phyloP scores from a whole-genome alignment of 2,888 invertebrate species.

The Desoria tigrina region DNA sequence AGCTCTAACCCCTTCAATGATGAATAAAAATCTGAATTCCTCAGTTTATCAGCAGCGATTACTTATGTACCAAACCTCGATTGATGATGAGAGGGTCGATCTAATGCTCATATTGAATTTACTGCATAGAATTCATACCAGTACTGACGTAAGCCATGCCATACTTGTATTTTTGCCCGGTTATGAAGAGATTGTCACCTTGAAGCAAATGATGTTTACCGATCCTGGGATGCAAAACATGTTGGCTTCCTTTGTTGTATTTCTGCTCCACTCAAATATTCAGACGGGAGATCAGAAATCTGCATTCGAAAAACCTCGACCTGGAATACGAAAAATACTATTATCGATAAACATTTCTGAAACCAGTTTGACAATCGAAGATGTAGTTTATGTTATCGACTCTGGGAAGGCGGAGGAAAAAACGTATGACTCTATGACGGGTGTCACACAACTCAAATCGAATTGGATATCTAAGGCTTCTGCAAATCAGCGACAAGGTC shows the following conservation, averaged over 20 bases:
- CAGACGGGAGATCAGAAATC: conserved; percentile 76
- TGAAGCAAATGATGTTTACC: conserved; percentile 67
- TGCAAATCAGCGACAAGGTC: conserved; percentile 33
- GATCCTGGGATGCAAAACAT: conserved; percentile 59
- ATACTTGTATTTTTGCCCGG: conserved; percentile 90
- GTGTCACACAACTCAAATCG: conserved; percentile 17
- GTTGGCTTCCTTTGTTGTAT: conserved; percentile 64
- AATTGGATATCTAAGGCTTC: conserved; percentile 40
- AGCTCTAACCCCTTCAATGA: conserved; percentile 3
- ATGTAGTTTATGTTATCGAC: conserved; percentile 73
- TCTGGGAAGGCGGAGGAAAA: conserved; percentile 35
- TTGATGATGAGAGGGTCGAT: conserved; percentile 58
- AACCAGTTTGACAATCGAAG: conserved; percentile 92
- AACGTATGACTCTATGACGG: conserved; percentile 16
- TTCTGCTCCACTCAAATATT: conserved; percentile 87
- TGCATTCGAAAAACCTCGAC: conserved; percentile 70
- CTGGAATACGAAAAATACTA: conserved; percentile 77
- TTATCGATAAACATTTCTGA: conserved; percentile 97
- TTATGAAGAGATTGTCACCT: conserved; percentile 83
- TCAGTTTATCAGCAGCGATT: conserved; percentile 17
- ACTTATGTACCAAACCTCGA: conserved; percentile 18
- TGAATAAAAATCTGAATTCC: background rate
- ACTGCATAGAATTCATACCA: conserved; percentile 55
- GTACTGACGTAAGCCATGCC: conserved; percentile 57
- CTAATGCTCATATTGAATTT: conserved; percentile 56